Conservation (phyloP, 1,140 invertebrate genomes). For the Apolygus lucorum region DNA sequence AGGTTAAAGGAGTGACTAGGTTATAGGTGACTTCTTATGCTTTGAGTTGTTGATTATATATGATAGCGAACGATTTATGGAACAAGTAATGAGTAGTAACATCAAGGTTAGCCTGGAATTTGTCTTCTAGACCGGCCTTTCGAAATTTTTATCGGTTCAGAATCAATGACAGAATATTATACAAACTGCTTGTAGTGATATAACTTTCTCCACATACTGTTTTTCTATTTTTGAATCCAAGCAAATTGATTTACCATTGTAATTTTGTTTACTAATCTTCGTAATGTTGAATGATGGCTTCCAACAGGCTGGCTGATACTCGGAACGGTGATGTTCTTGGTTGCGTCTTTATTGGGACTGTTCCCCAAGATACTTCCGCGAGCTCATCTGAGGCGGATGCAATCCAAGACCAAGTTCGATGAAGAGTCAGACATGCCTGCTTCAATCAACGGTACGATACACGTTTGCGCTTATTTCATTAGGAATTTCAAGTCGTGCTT, state of each 20-base stretch:
- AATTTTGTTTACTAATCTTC: background rate
- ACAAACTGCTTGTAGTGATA: background rate
- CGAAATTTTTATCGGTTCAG: too few species aligned
- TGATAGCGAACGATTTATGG: too few species aligned
- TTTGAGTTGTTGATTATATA: too few species aligned
- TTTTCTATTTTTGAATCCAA: slow-evolving; percentile 9
- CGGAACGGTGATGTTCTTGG: slow-evolving; percentile 45
- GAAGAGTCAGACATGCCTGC: slow-evolving; percentile 31
- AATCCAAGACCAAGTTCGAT: slow-evolving; percentile 26
- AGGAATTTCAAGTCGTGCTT: too few species aligned
- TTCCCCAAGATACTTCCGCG: slow-evolving; percentile 49
- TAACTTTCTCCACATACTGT: background rate
- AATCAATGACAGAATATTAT: too few species aligned
- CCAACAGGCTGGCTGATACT: slow-evolving; percentile 53
- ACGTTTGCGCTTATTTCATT: too few species aligned
- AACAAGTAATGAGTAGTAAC: too few species aligned
- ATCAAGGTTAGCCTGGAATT: too few species aligned
- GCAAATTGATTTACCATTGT: background rate
- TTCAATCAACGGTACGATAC: too few species aligned
- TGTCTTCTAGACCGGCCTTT: too few species aligned
- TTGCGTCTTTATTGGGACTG: slow-evolving; percentile 45
- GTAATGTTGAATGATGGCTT: slow-evolving; percentile 16
- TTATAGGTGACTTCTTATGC: too few species aligned
- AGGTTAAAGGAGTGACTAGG: too few species aligned
- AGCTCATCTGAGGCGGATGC: slow-evolving; percentile 40